Evolutionary conservation across 2,797 vertebrate genomes (phyloP), one percentile per base, ranked within the genome.

Genomic region (Rhinatrema bivittatum): DNA sequence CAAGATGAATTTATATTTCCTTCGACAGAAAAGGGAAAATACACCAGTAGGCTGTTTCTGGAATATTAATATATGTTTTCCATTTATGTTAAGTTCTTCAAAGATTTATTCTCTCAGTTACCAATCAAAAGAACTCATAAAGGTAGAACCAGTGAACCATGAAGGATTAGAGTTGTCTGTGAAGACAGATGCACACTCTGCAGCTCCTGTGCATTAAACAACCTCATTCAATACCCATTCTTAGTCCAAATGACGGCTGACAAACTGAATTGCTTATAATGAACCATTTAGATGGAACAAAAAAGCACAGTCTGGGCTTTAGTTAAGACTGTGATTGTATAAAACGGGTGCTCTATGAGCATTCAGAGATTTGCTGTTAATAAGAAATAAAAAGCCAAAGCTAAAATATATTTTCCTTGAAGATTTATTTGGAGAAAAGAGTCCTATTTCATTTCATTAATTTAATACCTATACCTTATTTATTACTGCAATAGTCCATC

Each of bases 41-140:
- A 56, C 6, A 24, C 32, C 37, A 39, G 39, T 22, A 50, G 30
- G 29, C 36, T 54, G 49, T 72, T 50, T 31, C 39, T 35, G 32
- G 50, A 76, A 62, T 59, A 42, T 58, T 68, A 50, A 52, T 48
- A 28, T 16, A 20, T 46, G 42, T 50, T 54, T 43, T 61, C 49
- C 56, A 53, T 58, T 68, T 42, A 28, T 39, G 42, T 50, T 46
- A 70, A 61, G 41, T 64, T 69, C 64, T 68, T 56, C 48, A 46
- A 65, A 68, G 62, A 76, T 76, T 76, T 80, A 70, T 68, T 65
- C 36, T 73, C 60, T 75, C 67, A 71, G 63, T 76, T 74, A 72
- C 62, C 52, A 68, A 70, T 72, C 72, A 68, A 68, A 74, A 64
- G 63, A 62, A 48, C 50, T 61, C 69, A 53, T 68, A 72, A 72